These are phyloP conservation scores for Meda fulgida DNA, from an alignment of 2,797 vertebrate species.

Conservation along the genomic window DNA sequence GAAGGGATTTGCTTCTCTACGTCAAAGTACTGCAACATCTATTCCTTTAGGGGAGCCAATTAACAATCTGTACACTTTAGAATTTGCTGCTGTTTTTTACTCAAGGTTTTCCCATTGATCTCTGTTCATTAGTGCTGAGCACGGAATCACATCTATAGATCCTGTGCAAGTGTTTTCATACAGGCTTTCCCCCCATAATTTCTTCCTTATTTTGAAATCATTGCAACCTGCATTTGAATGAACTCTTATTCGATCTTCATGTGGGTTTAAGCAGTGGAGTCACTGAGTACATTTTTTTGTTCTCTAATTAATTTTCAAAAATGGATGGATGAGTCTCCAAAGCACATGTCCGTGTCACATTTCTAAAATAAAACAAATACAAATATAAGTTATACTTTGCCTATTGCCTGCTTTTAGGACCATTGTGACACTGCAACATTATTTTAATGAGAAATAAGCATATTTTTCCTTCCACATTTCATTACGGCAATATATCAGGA, in stretches of 20 bases:
- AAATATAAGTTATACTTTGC: background rate
- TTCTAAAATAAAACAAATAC: background rate
- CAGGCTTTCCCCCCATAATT: background rate
- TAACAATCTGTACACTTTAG: background rate
- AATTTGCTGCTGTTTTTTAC: slow-evolving; percentile 6
- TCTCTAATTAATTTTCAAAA: background rate
- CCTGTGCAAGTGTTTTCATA: background rate
- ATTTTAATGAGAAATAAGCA: background rate
- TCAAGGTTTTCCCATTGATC: slow-evolving; percentile 38
- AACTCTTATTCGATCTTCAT: background rate
- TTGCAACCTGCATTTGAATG: background rate
- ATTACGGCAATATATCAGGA: background rate
- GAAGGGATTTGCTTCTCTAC: background rate
- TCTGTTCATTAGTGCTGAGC: slow-evolving; percentile 13
- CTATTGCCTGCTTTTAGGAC: background rate
- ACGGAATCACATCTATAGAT: slow-evolving; percentile 12
- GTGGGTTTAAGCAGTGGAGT: background rate
- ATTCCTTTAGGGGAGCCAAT: slow-evolving; percentile 1
- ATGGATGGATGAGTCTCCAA: background rate
- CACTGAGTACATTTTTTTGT: background rate
- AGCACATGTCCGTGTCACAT: background rate
- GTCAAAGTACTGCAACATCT: slow-evolving; percentile 20
- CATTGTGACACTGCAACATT: background rate
- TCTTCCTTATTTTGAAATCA: background rate
- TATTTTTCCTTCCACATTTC: background rate